A percentile compares a stretch with the other conserved stretches of the same genome.
phyloP scores from a whole-genome alignment of 2,888 invertebrate species.

The Drosophila paramelanica region DNA sequence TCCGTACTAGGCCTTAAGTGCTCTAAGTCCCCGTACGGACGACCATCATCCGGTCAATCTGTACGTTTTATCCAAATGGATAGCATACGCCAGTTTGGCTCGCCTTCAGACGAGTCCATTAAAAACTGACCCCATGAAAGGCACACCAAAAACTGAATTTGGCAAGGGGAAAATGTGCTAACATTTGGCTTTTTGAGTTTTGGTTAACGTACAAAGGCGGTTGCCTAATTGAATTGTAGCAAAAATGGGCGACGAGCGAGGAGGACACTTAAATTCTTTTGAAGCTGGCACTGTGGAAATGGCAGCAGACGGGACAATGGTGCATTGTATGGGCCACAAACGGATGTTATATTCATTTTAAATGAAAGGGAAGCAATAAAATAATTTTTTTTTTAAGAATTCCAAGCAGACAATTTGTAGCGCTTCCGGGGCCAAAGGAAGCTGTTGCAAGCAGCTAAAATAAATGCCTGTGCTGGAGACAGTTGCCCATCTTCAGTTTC shows the following conservation, averaged over 20 bases:
- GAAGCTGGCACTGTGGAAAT: slow-evolving; percentile 30
- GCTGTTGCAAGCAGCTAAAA: slow-evolving; percentile 54
- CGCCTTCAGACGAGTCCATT: slow-evolving; percentile 21
- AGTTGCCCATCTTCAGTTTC: slow-evolving; percentile 50
- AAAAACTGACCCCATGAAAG: slow-evolving; percentile 11
- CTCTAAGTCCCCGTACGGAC: neutral
- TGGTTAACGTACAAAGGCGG: slow-evolving; percentile 46
- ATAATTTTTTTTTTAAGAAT: slow-evolving; percentile 60
- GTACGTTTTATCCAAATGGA: neutral
- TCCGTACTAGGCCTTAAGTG: slow-evolving; percentile 18
- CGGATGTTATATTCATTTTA: slow-evolving; percentile 71
- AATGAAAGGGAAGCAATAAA: slow-evolving; percentile 81
- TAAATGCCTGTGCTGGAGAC: slow-evolving; percentile 59
- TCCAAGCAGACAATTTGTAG: slow-evolving; percentile 64
- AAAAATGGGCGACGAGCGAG: slow-evolving; percentile 18
- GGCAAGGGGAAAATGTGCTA: slow-evolving; percentile 20
- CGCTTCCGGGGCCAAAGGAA: slow-evolving; percentile 71
- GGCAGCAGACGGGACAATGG: slow-evolving; percentile 55
- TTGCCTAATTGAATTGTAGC: slow-evolving; percentile 74
- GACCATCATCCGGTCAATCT: slow-evolving; percentile 9
- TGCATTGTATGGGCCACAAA: slow-evolving; percentile 59
- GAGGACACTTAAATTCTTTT: slow-evolving; percentile 55
- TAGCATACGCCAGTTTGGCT: neutral
- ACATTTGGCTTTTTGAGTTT: slow-evolving; percentile 47
- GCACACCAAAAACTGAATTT: slow-evolving; percentile 16